Evolutionary conservation across 2,113 vertebrate genomes (phyloP), one percentile per base, ranked within the genome.

Genomic region (Tetrao urogallus): DNA sequence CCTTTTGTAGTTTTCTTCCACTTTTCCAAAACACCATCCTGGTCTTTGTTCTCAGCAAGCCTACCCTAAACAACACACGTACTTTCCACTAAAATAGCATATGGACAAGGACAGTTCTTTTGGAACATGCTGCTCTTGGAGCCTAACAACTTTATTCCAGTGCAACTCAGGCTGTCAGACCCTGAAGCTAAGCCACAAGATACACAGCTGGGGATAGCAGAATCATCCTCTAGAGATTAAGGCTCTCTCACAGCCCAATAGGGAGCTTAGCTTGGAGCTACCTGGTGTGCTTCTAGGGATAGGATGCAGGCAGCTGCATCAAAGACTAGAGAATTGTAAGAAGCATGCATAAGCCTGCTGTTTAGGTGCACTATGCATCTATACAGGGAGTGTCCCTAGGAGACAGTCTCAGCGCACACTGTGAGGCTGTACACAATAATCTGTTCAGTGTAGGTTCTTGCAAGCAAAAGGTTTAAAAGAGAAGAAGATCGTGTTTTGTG

Each of bases 351-450:
- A 56, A 58, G 48, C 10, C 45, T 42, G 47, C 27, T 86, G n/a
- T 69, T 34, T 52, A 5, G 47, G 45, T 47, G n/a, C 5, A 1
- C 61, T 8, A 4, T 8, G 20, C 8, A 17, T 8, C 61, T 18
- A 1, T 1, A 11, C 3, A 6, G 58, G 24, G 30, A 25, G 13
- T 0, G 2, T 8, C 10, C 11, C 11, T 1, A 4, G 30, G 67
- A 54, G 36, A 24, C 38, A 34, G 38, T 1, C 30, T 5, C 42
- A 40, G 11, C 1, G 8, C 60, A 16, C 25, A 16, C 25, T 32
- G 14, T 24, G 54, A 34, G 19, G 18, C 73, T 38, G 57, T 18
- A 54, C 27, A 17, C 52, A 4, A 22, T 9, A 1, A 30, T 3
- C 75, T 66, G 24, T 13, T 32, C 65, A 27, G 0, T 7, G 28